phyloP scores from a whole-genome alignment of 2,797 vertebrate species.

The Halcyon chelicuti region DNA sequence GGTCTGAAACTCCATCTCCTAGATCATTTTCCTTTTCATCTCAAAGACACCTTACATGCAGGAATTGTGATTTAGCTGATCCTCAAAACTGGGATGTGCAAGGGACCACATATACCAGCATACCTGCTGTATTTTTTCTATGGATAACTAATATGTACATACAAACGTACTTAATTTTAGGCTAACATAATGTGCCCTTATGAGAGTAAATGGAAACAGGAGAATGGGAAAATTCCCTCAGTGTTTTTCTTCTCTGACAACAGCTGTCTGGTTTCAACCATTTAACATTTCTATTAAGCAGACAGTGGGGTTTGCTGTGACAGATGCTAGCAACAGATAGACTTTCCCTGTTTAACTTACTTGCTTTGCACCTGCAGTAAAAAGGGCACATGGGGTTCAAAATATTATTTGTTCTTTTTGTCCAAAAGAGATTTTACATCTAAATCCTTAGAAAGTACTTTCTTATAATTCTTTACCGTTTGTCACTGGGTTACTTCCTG shows the following conservation, averaged over 20 bases:
- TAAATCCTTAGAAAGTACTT: not conserved
- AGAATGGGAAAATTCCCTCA: not conserved
- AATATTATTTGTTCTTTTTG: not conserved
- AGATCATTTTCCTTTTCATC: not conserved
- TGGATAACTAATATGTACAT: not conserved
- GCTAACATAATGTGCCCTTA: not conserved
- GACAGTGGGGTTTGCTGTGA: not conserved
- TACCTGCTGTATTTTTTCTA: not conserved
- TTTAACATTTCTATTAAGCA: conserved; percentile 17
- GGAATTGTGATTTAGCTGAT: not conserved
- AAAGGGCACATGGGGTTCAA: not conserved
- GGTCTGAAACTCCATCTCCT: not conserved
- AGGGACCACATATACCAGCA: not conserved
- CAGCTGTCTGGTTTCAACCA: not conserved
- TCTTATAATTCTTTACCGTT: not conserved
- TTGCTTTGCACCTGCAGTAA: not conserved
- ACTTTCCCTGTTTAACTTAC: not conserved
- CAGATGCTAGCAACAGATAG: not conserved
- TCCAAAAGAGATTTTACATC: not conserved
- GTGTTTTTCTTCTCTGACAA: not conserved
- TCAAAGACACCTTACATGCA: not conserved
- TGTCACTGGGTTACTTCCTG: not conserved
- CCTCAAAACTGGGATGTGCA: accelerated
- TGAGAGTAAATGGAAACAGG: not conserved
- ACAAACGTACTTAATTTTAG: not conserved